Conservation (phyloP, 2,113 vertebrate species). For the Psophia crepitans region DNA sequence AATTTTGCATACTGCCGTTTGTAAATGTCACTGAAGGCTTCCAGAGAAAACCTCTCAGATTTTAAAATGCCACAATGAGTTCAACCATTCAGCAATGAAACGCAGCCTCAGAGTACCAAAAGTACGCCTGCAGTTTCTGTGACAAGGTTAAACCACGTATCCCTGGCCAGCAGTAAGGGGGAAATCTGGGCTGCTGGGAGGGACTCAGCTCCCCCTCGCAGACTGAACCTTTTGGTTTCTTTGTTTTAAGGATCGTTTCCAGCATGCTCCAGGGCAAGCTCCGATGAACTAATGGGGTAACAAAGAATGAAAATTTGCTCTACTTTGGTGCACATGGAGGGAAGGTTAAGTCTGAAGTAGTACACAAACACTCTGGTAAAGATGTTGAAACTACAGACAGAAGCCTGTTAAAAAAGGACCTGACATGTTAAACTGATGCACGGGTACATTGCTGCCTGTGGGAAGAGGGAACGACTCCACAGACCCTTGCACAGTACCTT, state of each 20-base stretch:
- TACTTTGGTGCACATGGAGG: neutral
- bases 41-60: neutral
- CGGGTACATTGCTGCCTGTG: neutral
- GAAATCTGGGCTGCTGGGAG: neutral
- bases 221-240: neutral
- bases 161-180: neutral
- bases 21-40: neutral
- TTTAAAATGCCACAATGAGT: neutral
- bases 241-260: neutral
- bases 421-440: neutral
- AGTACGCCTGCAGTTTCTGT: neutral
- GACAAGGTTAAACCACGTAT: neutral
- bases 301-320: neutral
- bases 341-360: neutral
- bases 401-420: neutral
- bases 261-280: neutral
- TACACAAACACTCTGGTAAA: neutral
- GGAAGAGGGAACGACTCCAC: neutral
- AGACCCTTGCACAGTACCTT: neutral
- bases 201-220: neutral
- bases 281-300: neutral
- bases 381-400: neutral
- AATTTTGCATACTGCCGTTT: neutral
- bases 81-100: neutral
- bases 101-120: neutral